Evolutionary conservation across 2,888 invertebrate genomes (phyloP), one percentile per base, ranked within the genome.

Genomic region (Tuberolachnus salignus): DNA sequence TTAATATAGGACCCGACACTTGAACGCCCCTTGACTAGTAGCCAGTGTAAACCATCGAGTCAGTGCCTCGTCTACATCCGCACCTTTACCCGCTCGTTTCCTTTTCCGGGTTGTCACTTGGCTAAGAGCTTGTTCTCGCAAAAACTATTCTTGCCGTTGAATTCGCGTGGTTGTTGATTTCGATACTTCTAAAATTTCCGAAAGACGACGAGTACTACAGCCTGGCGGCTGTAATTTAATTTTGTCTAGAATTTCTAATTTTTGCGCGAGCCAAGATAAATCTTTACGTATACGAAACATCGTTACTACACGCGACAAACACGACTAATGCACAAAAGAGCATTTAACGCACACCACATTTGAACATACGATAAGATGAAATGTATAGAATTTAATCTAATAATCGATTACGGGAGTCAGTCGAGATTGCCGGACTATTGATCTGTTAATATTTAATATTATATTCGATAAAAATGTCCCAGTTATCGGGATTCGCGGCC

Each of bases 161-260:
- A 42, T 63, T 23, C 8, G n/a, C n/a, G 61, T n/a, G n/a, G 42
- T 42, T 42, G 42, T 63, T 63, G 61, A 63, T 63, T 63, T 63
- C 11, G 61, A 11, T 42, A 63, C 42, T 34, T 4, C n/a, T 63
- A 63, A 63, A 42, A 42, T 63, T 42, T 42, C 42, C 3, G n/a
- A 34, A 1, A 63, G n/a, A 42, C n/a, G n/a, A 42, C 63, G 63
- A 21, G 19, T 21, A 44, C 44, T 44, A 44, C n/a, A 23, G 42
- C 42, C 34, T 44, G 9, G 44, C 21, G 64, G 21, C 13, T 44
- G 44, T 44, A 44, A 64, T 64, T 64, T 21, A 44, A 64, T 44
- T 44, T 64, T 64, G 46, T 64, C 44, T 3, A 46, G 19, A 64
- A 46, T 46, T 13, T 42, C 19, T 42, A 63, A 19, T 63, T 63